These are phyloP conservation scores for Oscheius sp. DNA, from an alignment of 2,888 invertebrate species.

Conservation along the genomic window DNA sequence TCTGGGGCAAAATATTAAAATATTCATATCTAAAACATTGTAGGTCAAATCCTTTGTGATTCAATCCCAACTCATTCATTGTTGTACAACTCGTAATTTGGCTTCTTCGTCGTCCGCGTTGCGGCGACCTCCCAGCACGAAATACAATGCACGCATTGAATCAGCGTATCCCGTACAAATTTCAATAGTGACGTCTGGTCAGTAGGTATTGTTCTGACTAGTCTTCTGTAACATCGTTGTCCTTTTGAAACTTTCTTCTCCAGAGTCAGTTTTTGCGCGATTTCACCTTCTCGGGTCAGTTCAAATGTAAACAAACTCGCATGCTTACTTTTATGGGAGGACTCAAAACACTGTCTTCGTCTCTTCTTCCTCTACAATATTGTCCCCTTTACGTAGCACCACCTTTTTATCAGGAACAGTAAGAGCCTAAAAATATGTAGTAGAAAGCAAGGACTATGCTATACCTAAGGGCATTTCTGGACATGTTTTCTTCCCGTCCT, in stretches of 20 bases:
- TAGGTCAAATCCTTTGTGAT: too few relatives aligned
- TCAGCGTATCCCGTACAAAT: constrained; percentile 36
- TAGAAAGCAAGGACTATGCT: not conserved
- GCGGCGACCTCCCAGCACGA: constrained; percentile 37
- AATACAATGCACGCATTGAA: constrained; percentile 32
- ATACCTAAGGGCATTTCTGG: not conserved
- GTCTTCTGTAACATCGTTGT: constrained; percentile 16
- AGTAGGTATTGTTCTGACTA: constrained; percentile 25
- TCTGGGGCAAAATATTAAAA: too few relatives aligned
- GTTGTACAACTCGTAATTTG: constrained; percentile 33
- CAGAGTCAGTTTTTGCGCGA: not conserved
- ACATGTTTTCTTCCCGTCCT: not conserved
- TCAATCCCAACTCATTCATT: not conserved
- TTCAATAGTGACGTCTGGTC: constrained; percentile 37
- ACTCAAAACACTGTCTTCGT: constrained; percentile 3
- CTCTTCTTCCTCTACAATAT: not conserved
- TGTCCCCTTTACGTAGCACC: not conserved
- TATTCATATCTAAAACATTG: too few relatives aligned
- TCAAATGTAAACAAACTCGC: constrained; percentile 15
- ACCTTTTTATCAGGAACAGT: too few relatives aligned
- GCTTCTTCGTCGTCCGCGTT: constrained; percentile 25
- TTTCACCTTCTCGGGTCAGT: not conserved
- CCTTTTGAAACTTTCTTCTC: constrained; percentile 13
- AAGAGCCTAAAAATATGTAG: too few relatives aligned
- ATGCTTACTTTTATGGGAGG: constrained; percentile 11